Base-by-base conservation (phyloP, 2,888 invertebrate species). In the Malthinus seriepunctatus region DNA sequence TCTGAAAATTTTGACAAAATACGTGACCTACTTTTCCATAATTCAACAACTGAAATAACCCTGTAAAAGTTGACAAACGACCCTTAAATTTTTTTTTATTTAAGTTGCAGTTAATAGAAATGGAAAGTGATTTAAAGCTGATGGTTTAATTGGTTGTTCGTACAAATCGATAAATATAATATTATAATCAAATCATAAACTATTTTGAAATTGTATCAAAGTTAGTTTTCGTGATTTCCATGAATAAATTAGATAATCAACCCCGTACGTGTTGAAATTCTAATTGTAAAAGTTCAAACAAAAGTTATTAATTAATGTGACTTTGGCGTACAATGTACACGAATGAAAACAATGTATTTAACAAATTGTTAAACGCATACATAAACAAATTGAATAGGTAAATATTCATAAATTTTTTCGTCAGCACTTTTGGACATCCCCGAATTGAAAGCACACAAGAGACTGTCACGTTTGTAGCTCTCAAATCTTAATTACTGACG, bases 401-500 rank as follows among this genome's bases (percentile, higher is more conserved):
- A 23, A 23, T 23, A 5, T 23, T 2, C 23, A 5, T 23, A 23
- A 23, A 23, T 23, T 23, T 23, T 23, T 23, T 23, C 23, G 23
- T 23, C 23, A 5, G 5, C 23, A 5, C 23, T 23, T 5, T 5
- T 5, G 23, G 23, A 23, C 23, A 5, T 5, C 23, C 23, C 23
- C 2, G 23, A 23, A 23, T 23, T 2, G 5, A 23, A 23, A 23
- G 23, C 5, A 23, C 23, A n/a, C 23, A 9, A 38, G 51, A 45
- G 39, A 45, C 45, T 39, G 45, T 54, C 59, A 54, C 59, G 59
- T 59, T 54, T 45, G 35, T 46, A 52, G 51, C 49, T 59, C 60
- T 45, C 52, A 45, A 51, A 52, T 60, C 60, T 52, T 56, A 60
- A 60, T 56, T 60, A 60, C 49, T 32, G 44, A 47, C 60, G 60